These are phyloP conservation scores for Meiosimyza decipiens DNA, from an alignment of 2,888 invertebrate genomes.

Conservation along the genomic window DNA sequence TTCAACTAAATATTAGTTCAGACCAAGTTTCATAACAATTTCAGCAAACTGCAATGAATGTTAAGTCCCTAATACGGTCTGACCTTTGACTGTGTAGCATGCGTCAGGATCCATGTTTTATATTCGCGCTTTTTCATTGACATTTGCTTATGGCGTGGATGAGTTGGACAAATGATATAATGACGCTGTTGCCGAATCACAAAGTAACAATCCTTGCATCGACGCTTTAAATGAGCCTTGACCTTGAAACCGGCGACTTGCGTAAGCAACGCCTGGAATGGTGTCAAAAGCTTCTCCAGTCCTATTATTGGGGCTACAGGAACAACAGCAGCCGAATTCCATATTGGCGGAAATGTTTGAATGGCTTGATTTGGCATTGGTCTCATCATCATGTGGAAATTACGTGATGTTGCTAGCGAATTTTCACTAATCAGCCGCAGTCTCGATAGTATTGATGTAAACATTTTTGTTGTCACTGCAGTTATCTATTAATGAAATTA, in stretches of 20 bases:
- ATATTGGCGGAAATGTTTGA: conserved; percentile 26
- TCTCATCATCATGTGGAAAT: conserved; percentile 54
- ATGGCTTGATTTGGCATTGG: conserved; percentile 41
- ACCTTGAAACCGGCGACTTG: conserved; percentile 77
- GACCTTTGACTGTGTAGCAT: conserved; percentile 74
- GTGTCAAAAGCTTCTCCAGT: conserved; percentile 50
- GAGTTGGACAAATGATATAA: conserved; percentile 80
- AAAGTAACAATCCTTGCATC: conserved; percentile 85
- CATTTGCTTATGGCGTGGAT: conserved; percentile 86
- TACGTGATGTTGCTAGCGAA: conserved; percentile 39
- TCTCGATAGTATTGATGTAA: conserved; percentile 39
- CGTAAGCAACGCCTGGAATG: conserved; percentile 57
- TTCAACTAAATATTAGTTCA: no score
- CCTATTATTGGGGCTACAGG: conserved; percentile 29
- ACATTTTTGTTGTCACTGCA: conserved; percentile 48
- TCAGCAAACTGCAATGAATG: no score
- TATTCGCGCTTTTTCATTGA: conserved; percentile 75
- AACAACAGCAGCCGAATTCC: conserved; percentile 29
- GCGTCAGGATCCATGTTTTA: conserved; percentile 81
- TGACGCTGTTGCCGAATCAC: conserved; percentile 75
- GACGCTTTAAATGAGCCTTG: conserved; percentile 73
- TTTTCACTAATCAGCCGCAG: conserved; percentile 35
- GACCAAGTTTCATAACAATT: no score
- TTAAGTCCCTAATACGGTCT: conserved; percentile 54
- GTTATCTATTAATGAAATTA: conserved; percentile 53